These are phyloP conservation scores for Hipparchia sbordonii DNA, from an alignment of 2,888 invertebrate genomes.

Conservation along the genomic window DNA sequence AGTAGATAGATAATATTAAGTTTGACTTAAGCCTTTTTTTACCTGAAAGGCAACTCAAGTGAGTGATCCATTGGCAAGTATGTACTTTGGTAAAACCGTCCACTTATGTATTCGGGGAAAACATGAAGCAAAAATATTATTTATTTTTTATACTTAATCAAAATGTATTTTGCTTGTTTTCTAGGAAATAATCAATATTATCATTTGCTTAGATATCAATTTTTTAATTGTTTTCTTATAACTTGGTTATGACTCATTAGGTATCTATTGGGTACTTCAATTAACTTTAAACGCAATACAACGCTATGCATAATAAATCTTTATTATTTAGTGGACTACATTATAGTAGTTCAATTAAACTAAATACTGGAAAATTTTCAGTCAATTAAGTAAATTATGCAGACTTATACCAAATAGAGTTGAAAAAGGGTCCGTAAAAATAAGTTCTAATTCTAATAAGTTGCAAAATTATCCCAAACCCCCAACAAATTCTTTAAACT, in stretches of 20 bases:
- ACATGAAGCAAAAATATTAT: neutral
- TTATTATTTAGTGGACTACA: too few species aligned
- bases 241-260: neutral
- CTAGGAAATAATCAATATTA: constrained; percentile 10
- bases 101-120: neutral
- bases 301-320: neutral
- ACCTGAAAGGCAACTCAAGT: neutral
- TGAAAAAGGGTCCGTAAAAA: too few species aligned
- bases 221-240: constrained; percentile 13
- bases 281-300: neutral
- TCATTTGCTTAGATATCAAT: constrained; percentile 4
- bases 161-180: constrained; percentile 15
- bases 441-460: too few species aligned
- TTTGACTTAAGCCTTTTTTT: neutral
- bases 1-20: neutral
- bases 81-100: too few species aligned
- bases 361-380: too few species aligned
- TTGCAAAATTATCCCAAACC: too few species aligned
- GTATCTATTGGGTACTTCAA: too few species aligned
- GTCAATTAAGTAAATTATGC: too few species aligned
- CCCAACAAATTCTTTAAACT: too few species aligned
- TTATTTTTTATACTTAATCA: neutral
- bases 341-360: too few species aligned
- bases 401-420: too few species aligned
- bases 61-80: neutral